phyloP scores from a whole-genome alignment of 2,888 invertebrate genomes.

The Malthinus seriepunctatus region DNA sequence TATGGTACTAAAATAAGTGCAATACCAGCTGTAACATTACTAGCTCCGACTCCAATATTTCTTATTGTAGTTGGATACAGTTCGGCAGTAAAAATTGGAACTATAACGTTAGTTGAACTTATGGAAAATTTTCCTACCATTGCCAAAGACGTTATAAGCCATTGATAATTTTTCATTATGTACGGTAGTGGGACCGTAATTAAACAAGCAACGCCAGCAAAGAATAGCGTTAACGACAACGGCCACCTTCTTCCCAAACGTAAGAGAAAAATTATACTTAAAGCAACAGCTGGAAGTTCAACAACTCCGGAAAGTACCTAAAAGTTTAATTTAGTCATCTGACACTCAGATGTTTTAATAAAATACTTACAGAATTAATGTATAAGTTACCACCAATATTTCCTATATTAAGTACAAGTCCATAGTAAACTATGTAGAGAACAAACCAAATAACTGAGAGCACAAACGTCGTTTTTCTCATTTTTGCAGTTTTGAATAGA shows the following conservation, averaged over 20 bases:
- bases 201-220: conserved; percentile 72
- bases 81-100: conserved; percentile 79
- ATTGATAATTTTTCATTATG: conserved; percentile 60
- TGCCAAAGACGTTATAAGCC: conserved; percentile 72
- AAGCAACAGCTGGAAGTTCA: conserved; percentile 76
- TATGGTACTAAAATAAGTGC: conserved; percentile 79
- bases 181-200: conserved; percentile 58
- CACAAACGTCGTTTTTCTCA: conserved; percentile 70
- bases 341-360: background rate
- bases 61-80: conserved; percentile 79
- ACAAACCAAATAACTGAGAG: conserved; percentile 77
- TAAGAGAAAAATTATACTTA: conserved; percentile 75
- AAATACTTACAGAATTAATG: conserved; percentile 66
- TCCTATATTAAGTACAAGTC: conserved; percentile 73
- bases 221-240: conserved; percentile 68
- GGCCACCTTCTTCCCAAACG: conserved; percentile 75
- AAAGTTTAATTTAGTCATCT: conserved; percentile 15
- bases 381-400: conserved; percentile 77
- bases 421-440: conserved; percentile 79
- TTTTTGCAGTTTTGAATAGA: conserved; percentile 66
- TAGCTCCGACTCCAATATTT: conserved; percentile 76
- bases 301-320: conserved; percentile 71
- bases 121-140: conserved; percentile 83
- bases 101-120: conserved; percentile 76
- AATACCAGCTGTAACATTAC: conserved; percentile 75